Base-by-base conservation (phyloP, 2,888 invertebrate genomes). In the Selenia dentaria region DNA sequence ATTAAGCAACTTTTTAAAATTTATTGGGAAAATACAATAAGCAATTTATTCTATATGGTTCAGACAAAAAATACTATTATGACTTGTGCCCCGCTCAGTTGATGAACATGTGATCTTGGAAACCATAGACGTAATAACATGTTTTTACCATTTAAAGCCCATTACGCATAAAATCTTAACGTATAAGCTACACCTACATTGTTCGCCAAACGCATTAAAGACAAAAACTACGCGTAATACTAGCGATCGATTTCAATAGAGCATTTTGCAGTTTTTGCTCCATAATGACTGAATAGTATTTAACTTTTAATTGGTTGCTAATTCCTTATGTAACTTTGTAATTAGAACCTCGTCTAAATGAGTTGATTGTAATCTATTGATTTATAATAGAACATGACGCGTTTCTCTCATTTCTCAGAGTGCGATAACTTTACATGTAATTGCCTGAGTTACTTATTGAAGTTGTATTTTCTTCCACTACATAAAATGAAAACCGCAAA, bases 221-320 rank as follows among this genome's bases (percentile, higher is more conserved):
- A 67, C 54, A 79, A 78, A 76, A 79, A 79, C 65, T 57, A 70
- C 68, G 42, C 68, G 62, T 36, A 48, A 42, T 59, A 48, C 9
- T 12, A 67, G 54, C 57, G 67, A 77, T 82, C 72, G 58, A 64
- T 78, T 76, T 70, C 78, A 80, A 80, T 80, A 75, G 67, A 71
- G 76, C 62, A 68, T 70, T 83, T 78, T 66, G 54, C 57, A 55
- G 62, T 56, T 45, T 57, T 56, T 58, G 42, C 48, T 12, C 12
- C 11, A 10, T 45, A 54, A 54, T 46, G 38, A 49, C 34, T 53
- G 52, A 42, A 37, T 18, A 34, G 41, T 44, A 25, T 22, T 81
- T 79, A 64, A 68, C 52, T 48, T 58, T 58, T 81, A 82, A 83
- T 82, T 74, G 73, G 67, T 69, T 67, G 67, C 65, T 79, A 77